A percentile compares a stretch with the other conserved stretches of the same genome.
phyloP scores from a whole-genome alignment of 2,113 vertebrate genomes.

The Ictalurus furcatus region DNA sequence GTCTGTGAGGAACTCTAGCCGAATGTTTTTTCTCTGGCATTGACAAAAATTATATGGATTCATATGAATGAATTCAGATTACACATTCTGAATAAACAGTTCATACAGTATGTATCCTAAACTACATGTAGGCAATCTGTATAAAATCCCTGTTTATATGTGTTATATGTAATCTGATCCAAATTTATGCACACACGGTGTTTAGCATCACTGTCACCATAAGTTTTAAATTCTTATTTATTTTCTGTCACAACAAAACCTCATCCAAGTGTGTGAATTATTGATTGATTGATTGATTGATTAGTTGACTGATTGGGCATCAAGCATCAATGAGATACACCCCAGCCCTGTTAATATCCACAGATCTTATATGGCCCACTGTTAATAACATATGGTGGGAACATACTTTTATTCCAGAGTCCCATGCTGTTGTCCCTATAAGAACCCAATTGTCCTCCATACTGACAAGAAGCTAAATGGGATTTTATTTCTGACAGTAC shows the following conservation, averaged over 20 bases:
- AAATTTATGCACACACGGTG: background rate
- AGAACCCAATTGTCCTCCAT: background rate
- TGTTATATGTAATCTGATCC: background rate
- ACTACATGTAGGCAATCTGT: background rate
- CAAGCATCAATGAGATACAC: background rate
- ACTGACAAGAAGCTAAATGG: conserved; percentile 39
- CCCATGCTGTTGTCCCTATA: background rate
- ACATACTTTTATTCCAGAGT: conserved; percentile 1
- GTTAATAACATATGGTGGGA: conserved; percentile 47
- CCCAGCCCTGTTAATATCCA: conserved; percentile 37
- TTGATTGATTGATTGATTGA: background rate
- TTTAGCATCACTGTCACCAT: background rate
- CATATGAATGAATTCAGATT: background rate
- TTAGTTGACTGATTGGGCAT: background rate
- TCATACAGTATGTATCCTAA: background rate
- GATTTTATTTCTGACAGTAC: conserved; percentile 26
- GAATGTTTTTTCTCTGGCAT: background rate
- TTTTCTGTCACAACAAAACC: background rate
- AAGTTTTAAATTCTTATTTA: background rate
- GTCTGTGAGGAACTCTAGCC: background rate
- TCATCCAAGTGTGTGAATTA: background rate
- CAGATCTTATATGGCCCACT: conserved; percentile 38
- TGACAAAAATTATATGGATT: background rate
- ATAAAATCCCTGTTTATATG: background rate
- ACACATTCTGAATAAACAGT: background rate